These are phyloP conservation scores for Diadema setosum DNA, from an alignment of 35 echinoderm and acorn worm species.

Conservation along the genomic window DNA sequence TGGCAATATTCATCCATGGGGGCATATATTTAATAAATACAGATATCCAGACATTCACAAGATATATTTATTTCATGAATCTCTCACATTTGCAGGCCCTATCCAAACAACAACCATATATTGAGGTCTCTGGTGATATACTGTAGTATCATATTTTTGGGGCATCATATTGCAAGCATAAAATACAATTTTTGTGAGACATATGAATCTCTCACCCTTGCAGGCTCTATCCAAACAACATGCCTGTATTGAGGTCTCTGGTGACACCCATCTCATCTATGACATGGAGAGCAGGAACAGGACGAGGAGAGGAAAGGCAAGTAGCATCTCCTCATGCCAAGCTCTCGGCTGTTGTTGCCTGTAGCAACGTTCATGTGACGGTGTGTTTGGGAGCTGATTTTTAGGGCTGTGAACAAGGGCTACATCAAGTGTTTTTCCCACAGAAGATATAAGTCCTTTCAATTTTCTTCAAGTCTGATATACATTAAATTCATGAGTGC, in stretches of 20 bases:
- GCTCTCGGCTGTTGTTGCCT: no score
- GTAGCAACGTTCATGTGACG: no score
- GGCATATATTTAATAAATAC: no score
- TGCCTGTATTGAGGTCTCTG: constrained; percentile 79
- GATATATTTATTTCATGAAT: not conserved
- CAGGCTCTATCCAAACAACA: constrained; percentile 91
- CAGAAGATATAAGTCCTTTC: no score
- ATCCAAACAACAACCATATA: not conserved
- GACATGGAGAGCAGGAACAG: constrained; percentile 85
- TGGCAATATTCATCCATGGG: no score
- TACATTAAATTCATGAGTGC: no score
- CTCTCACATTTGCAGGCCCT: not conserved
- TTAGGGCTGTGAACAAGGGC: no score
- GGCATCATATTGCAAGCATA: not conserved
- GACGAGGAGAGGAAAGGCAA: constrained; percentile 79
- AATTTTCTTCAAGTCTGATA: no score
- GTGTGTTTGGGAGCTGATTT: no score
- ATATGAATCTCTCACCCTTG: not conserved
- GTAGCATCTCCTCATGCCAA: not conserved
- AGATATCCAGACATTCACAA: not conserved
- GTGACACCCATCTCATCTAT: constrained; percentile 72
- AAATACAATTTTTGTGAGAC: not conserved
- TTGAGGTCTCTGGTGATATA: not conserved
- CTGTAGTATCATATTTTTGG: not conserved
- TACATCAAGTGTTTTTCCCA: no score